Percentiles rank a stretch among this genome's conserved stretches.
Evolutionary conservation across 2,888 invertebrate genomes (phyloP).

Genomic region (Ornithoptera alexandrae): DNA sequence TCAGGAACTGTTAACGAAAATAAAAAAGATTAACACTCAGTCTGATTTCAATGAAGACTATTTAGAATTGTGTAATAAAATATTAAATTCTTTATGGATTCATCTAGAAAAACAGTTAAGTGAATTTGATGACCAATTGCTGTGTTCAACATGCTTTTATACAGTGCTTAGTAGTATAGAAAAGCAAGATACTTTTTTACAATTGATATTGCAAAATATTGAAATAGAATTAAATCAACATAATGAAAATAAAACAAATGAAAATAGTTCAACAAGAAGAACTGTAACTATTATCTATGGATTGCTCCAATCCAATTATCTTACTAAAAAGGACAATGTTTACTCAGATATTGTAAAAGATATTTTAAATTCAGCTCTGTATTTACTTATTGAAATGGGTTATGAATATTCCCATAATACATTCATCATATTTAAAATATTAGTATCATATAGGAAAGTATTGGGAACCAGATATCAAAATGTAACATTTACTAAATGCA

Average conservation of each 20-base stretch:
- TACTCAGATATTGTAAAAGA: slow-evolving; percentile 30
- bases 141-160: slow-evolving; percentile 68
- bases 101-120: slow-evolving; percentile 53
- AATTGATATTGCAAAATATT: slow-evolving; percentile 44
- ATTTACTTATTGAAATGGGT: slow-evolving; percentile 55
- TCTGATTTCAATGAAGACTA: slow-evolving; percentile 28
- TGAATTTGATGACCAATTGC: slow-evolving; percentile 64
- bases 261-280: slow-evolving; percentile 38
- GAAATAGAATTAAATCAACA: slow-evolving; percentile 39
- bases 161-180: slow-evolving; percentile 48
- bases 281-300: slow-evolving; percentile 68
- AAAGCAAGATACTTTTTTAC: slow-evolving; percentile 48
- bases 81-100: slow-evolving; percentile 51
- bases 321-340: slow-evolving; percentile 39
- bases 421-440: slow-evolving; percentile 73
- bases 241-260: slow-evolving; percentile 31
- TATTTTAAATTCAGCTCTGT: slow-evolving; percentile 49
- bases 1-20: slow-evolving; percentile 53
- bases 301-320: slow-evolving; percentile 64
- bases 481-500: slow-evolving; percentile 45
- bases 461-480: slow-evolving; percentile 54
- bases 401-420: slow-evolving; percentile 77
- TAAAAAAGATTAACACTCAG: slow-evolving; percentile 40
- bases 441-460: slow-evolving; percentile 67
- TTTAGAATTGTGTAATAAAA: slow-evolving; percentile 42